These are phyloP conservation scores for Drosophila yakuba DNA, from an alignment of 1,140 invertebrate genomes.

Conservation along the genomic window DNA sequence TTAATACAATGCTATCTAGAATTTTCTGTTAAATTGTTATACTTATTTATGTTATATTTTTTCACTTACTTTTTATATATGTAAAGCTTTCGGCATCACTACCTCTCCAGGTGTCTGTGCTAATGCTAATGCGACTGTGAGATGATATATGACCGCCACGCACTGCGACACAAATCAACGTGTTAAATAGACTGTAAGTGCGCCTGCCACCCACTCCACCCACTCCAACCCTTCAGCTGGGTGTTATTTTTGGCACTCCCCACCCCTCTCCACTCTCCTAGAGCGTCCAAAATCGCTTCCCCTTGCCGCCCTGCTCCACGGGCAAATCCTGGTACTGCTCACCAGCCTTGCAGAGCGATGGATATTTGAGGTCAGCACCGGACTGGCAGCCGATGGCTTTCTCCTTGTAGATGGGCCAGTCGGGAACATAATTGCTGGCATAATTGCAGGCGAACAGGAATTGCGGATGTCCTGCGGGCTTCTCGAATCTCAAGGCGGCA, in stretches of 20 bases:
- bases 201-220: not conserved
- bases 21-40: too few species aligned
- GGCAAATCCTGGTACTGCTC: constrained; percentile 36
- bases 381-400: constrained; percentile 49
- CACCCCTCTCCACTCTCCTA: not conserved
- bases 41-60: not conserved
- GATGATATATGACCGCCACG: constrained; percentile 72
- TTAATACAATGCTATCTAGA: too few species aligned
- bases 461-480: constrained; percentile 3
- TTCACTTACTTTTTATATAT: not conserved
- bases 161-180: constrained; percentile 71
- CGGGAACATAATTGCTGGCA: constrained; percentile 44
- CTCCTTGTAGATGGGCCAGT: constrained; percentile 41
- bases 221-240: constrained; percentile 5
- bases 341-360: constrained; percentile 45
- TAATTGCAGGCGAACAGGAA: constrained; percentile 71
- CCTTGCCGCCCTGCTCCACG: constrained; percentile 19
- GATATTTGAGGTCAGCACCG: constrained; percentile 48
- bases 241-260: constrained; percentile 23
- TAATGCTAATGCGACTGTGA: constrained; percentile 57
- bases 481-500: constrained; percentile 41
- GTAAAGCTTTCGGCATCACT: constrained; percentile 7
- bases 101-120: constrained; percentile 43
- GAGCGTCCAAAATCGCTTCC: constrained; percentile 8
- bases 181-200: constrained; percentile 69